These are phyloP conservation scores for Anguilla pacifica DNA, from an alignment of 2,797 vertebrate species.

Conservation along the genomic window DNA sequence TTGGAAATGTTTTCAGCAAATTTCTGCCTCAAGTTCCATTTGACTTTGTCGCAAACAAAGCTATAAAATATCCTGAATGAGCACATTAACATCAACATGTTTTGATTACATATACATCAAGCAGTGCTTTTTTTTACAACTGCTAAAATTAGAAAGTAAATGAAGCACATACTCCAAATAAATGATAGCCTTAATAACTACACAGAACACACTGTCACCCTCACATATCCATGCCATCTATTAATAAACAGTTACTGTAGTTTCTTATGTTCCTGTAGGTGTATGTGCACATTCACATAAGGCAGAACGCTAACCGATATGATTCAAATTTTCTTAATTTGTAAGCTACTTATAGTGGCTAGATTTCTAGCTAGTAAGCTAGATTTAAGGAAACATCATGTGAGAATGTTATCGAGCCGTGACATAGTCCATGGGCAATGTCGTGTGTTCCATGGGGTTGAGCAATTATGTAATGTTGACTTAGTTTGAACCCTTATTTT, in stretches of 20 bases:
- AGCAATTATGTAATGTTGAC: neutral
- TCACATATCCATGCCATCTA: too few species aligned
- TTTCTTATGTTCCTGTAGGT: neutral
- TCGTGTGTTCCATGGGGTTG: neutral
- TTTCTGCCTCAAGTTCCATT: neutral
- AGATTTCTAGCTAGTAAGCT: neutral
- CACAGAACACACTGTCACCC: neutral
- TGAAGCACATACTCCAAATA: neutral
- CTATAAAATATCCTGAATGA: neutral
- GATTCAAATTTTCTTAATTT: neutral
- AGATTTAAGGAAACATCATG: neutral
- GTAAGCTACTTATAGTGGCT: neutral
- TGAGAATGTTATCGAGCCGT: neutral
- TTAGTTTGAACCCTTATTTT: neutral
- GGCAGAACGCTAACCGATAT: neutral
- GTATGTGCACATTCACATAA: neutral
- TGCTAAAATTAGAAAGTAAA: neutral
- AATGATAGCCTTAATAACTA: neutral
- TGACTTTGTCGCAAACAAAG: neutral
- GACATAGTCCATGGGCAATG: neutral
- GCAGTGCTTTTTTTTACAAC: neutral
- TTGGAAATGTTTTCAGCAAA: neutral
- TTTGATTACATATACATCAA: neutral
- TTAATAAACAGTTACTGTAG: neutral
- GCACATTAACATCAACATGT: neutral